These are phyloP conservation scores for Cepaea hortensis DNA, from an alignment of 2,888 invertebrate genomes.

Conservation along the genomic window DNA sequence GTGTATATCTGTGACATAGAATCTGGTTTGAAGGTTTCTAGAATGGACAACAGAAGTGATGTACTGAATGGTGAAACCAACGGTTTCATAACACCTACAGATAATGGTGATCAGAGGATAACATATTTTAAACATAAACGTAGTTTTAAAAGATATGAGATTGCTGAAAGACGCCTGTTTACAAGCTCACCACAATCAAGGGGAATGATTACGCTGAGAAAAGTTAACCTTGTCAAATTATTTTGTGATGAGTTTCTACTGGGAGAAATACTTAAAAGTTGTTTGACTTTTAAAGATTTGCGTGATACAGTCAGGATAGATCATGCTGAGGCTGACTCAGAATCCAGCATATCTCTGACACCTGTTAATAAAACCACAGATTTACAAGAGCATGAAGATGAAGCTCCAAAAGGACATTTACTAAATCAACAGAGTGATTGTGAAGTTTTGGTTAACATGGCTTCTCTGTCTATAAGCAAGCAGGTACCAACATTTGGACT, in stretches of 20 bases:
- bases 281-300: neutral
- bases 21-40: neutral
- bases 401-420: neutral
- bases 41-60: neutral
- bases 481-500: too few species aligned
- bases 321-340: neutral
- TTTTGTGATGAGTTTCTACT: neutral
- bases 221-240: constrained; percentile 13
- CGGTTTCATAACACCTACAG: neutral
- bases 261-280: neutral
- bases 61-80: neutral
- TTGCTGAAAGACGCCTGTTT: neutral
- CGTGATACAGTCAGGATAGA: neutral
- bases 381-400: neutral
- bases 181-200: neutral
- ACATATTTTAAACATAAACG: neutral
- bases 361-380: neutral
- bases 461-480: neutral
- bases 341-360: neutral
- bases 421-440: neutral
- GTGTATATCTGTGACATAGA: neutral
- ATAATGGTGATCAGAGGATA: neutral
- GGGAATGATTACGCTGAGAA: constrained; percentile 32
- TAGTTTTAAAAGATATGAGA: neutral
- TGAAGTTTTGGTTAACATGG: neutral